Evolutionary conservation across 92 coral and sea anemone species (phyloP).

Genomic region (Porites evermanni): DNA sequence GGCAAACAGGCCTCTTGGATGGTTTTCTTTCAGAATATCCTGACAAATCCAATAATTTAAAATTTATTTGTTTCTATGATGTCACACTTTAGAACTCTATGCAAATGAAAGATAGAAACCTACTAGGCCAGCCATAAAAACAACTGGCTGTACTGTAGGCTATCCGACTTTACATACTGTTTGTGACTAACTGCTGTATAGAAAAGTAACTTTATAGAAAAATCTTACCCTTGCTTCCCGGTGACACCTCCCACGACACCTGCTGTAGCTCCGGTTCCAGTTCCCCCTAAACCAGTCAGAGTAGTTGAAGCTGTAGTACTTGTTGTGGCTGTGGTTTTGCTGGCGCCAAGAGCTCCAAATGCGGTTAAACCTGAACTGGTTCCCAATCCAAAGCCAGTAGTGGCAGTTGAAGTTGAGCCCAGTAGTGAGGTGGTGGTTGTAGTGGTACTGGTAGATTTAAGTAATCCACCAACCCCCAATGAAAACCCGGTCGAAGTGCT

Average conservation of each 20-base stretch:
- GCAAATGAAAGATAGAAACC: too few relatives aligned
- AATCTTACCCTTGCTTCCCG: slow-evolving; percentile 66
- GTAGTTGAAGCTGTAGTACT: slow-evolving; percentile 41
- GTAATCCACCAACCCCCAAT: slow-evolving; percentile 45
- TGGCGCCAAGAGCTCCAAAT: slow-evolving; percentile 7
- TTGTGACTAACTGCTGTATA: too few relatives aligned
- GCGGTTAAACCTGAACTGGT: slow-evolving; percentile 20
- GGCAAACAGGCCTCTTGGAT: too few relatives aligned
- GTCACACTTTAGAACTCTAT: too few relatives aligned
- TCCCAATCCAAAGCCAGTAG: slow-evolving; percentile 20
- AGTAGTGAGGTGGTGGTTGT: slow-evolving; percentile 34
- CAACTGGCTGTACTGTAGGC: too few relatives aligned
- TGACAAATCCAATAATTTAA: too few relatives aligned
- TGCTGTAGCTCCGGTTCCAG: slow-evolving; percentile 64
- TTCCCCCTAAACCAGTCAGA: slow-evolving; percentile 72
- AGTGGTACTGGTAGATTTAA: slow-evolving; percentile 46
- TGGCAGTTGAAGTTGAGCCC: slow-evolving; percentile 43
- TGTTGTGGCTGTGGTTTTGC: slow-evolving; percentile 39
- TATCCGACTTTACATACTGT: too few relatives aligned
- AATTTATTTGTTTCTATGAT: too few relatives aligned
- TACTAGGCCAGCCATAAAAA: too few relatives aligned
- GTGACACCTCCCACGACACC: slow-evolving; percentile 62
- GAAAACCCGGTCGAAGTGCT: slow-evolving; percentile 46
- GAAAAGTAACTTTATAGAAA: neutral
- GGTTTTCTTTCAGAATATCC: too few relatives aligned